These are phyloP conservation scores for Rhamnusium bicolor DNA, from an alignment of 2,888 invertebrate genomes.

Conservation along the genomic window DNA sequence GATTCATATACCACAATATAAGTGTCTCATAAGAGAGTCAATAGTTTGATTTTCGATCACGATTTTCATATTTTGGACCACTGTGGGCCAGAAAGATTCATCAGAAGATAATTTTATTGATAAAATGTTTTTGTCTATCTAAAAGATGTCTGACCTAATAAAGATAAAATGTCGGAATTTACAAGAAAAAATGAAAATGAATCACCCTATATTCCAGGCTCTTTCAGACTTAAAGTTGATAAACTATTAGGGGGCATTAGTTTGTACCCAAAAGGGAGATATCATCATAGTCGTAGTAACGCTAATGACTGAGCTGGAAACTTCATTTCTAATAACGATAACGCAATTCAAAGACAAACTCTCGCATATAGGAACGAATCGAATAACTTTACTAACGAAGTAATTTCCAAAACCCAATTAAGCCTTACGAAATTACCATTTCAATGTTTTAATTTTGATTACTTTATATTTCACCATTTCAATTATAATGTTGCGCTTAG, in stretches of 20 bases:
- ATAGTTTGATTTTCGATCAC: too few species aligned
- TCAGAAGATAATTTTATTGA: too few species aligned
- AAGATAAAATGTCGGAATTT: too few species aligned
- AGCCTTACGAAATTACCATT: conserved; percentile 55
- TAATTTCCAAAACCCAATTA: conserved; percentile 59
- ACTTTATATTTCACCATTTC: conserved; percentile 53
- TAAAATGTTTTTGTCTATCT: too few species aligned
- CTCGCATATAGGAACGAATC: conserved; percentile 50
- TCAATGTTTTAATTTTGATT: conserved; percentile 56
- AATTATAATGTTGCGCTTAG: conserved; percentile 30
- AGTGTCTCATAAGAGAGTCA: too few species aligned
- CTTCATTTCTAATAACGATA: conserved; percentile 58
- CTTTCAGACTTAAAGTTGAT: neutral
- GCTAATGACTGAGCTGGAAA: conserved; percentile 54
- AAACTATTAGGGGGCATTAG: conserved; percentile 6
- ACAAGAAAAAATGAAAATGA: neutral
- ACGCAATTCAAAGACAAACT: conserved; percentile 55
- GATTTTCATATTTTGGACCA: too few species aligned
- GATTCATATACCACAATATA: too few species aligned
- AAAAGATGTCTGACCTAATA: too few species aligned
- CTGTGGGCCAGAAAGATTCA: too few species aligned
- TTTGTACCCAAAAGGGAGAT: conserved; percentile 14
- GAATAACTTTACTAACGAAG: conserved; percentile 48
- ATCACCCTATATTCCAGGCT: neutral
- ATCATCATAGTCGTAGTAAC: conserved; percentile 43